phyloP scores from a whole-genome alignment of 2,888 invertebrate species.

The Unio pictorum region DNA sequence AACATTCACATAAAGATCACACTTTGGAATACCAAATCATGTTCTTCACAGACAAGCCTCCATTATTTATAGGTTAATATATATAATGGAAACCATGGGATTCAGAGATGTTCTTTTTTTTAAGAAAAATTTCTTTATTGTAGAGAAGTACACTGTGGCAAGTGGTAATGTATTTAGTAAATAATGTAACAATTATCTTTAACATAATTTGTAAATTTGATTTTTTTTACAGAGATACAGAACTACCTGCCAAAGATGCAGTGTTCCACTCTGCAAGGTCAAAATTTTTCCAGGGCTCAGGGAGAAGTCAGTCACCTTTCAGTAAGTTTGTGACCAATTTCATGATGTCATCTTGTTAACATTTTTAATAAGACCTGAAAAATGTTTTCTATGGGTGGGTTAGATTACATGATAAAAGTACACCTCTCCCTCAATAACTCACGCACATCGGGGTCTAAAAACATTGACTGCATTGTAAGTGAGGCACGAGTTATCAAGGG shows the following conservation, averaged over 20 bases:
- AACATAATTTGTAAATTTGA: background rate
- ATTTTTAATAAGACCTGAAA: too few relatives aligned
- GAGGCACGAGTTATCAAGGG: too few relatives aligned
- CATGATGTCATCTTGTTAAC: too few relatives aligned
- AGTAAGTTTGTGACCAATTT: constrained; percentile 48
- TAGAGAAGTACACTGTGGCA: background rate
- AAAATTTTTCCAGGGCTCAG: constrained; percentile 62
- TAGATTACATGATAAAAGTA: too few relatives aligned
- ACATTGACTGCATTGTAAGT: too few relatives aligned
- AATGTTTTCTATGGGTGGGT: too few relatives aligned
- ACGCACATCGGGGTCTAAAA: too few relatives aligned
- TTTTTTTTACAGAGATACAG: constrained; percentile 47
- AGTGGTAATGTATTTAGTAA: background rate
- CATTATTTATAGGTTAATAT: too few relatives aligned
- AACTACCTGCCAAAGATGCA: constrained; percentile 56
- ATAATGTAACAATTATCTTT: background rate
- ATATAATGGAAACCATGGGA: background rate
- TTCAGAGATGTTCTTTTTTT: background rate
- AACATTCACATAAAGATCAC: too few relatives aligned
- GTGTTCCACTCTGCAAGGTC: constrained; percentile 58
- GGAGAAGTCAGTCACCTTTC: constrained; percentile 63
- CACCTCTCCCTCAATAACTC: too few relatives aligned
- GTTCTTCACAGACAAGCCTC: too few relatives aligned
- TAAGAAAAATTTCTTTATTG: background rate
- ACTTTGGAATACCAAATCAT: too few relatives aligned